A percentile compares a stretch with the other conserved stretches of the same genome.
Conservation (phyloP, 2,888 invertebrate species). For the Phengaris alcon region DNA sequence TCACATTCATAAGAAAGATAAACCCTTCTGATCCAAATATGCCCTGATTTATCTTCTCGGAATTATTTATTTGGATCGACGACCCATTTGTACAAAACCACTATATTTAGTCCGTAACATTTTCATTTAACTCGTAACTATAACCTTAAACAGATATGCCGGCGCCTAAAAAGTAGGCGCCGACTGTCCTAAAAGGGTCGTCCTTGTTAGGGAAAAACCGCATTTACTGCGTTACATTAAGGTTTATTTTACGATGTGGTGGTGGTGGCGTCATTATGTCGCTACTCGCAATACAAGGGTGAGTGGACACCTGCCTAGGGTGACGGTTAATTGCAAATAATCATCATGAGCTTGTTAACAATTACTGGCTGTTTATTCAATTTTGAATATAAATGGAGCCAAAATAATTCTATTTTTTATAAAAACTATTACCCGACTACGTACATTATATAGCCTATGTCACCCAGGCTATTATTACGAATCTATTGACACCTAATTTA, state of each 20-base stretch:
- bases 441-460: too few species aligned
- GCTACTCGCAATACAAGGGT: slow-evolving; percentile 33
- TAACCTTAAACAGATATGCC: slow-evolving; percentile 28
- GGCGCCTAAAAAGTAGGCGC: slow-evolving; percentile 43
- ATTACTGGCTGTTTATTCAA: neutral
- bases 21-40: neutral
- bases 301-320: slow-evolving; percentile 36
- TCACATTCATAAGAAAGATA: too few species aligned
- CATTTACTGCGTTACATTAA: slow-evolving; percentile 34
- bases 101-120: slow-evolving; percentile 20
- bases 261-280: slow-evolving; percentile 36
- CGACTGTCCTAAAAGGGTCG: slow-evolving; percentile 34
- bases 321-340: slow-evolving; percentile 7
- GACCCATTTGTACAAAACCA: neutral
- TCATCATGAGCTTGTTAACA: neutral
- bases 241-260: slow-evolving; percentile 34
- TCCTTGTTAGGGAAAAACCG: slow-evolving; percentile 30
- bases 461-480: too few species aligned
- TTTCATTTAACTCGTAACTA: neutral
- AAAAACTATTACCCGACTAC: too few species aligned
- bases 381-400: neutral
- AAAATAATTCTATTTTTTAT: neutral
- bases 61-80: neutral
- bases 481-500: too few species aligned
- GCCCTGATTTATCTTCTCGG: neutral